Evolutionary conservation across 2,113 vertebrate genomes (phyloP), one percentile per base, ranked within the genome.

Genomic region (Antidorcas marsupialis): DNA sequence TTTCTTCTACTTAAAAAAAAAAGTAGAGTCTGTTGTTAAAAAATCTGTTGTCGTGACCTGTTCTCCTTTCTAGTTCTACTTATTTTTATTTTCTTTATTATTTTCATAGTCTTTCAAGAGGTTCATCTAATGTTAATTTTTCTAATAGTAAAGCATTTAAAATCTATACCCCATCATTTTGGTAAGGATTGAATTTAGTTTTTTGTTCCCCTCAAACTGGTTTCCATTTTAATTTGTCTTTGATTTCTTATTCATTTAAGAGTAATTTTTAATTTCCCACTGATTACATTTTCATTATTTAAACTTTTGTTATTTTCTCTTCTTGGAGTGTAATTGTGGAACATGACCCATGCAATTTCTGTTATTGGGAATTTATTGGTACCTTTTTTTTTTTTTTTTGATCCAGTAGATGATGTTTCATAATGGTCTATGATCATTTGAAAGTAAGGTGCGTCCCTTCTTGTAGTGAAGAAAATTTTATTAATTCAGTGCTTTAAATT

Each of bases 361-460:
- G 45, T 15, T 94, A 55, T n/a, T 96, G 28, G 92, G 81, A 67
- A 81, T 97, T 94, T 94, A 71, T 45, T 74, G 30, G 28, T 93
- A 17, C 23, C 81, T 95, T 91, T 55, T 53, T 60, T 60, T 13
- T 59, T 60, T 14, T 59, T 6, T 50, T 36, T 14, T 43, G 19
- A n/a, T 16, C 16, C 30, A 50, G 36, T 45, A 64, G 52, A 67
- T 64, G 78, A 43, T 57, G 11, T 78, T 81, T 94, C 82, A 10
- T 83, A 87, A 74, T 67, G 16, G 25, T 50, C 36, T 21, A 33
- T 36, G 52, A 36, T 15, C 33, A 27, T 30, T 43, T 95, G 64
- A 96, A 96, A 85, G 59, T 84, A 88, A 81, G 30, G 3, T 78
- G 27, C 8, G 15, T 92, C 14, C 36, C 21, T 93, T 62, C 36